A percentile compares a stretch with the other conserved stretches of the same genome.
These are phyloP conservation scores for Gadopsis marmoratus DNA, from an alignment of 2,797 vertebrate species.

Conservation along the genomic window DNA sequence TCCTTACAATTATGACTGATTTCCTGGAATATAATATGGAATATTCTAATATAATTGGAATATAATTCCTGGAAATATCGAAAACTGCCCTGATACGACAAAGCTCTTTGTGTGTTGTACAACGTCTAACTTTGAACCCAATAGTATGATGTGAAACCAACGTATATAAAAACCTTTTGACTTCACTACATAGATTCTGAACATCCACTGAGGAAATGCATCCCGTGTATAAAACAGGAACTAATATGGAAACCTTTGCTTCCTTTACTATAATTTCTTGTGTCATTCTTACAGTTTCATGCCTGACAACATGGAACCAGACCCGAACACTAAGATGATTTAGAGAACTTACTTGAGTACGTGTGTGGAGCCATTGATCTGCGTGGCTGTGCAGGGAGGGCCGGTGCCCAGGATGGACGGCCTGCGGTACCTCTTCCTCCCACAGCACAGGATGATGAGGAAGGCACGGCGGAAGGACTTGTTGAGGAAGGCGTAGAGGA, in stretches of 20 bases:
- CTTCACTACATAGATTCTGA: not conserved
- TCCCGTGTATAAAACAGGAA: not conserved
- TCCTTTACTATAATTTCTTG: not conserved
- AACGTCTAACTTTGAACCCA: not conserved
- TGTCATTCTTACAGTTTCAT: too few species aligned
- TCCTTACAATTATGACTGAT: too few species aligned
- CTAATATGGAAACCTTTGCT: not conserved
- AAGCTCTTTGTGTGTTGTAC: not conserved
- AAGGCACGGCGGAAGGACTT: constrained; percentile 99
- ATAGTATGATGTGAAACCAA: not conserved
- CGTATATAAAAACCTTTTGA: not conserved
- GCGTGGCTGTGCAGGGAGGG: constrained; percentile 91
- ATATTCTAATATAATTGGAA: too few species aligned
- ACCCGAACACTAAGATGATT: not conserved
- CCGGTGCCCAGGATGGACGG: constrained; percentile 91
- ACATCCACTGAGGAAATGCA: not conserved
- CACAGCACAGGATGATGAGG: constrained; percentile 98
- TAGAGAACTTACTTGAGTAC: constrained; percentile 93
- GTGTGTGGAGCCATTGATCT: constrained; percentile 96
- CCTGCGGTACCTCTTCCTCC: constrained; percentile 92
- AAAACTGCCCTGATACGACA: not conserved
- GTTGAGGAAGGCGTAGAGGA: constrained; percentile 99
- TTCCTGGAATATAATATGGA: too few species aligned
- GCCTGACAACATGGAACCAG: too few species aligned
- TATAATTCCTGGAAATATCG: too few species aligned